Conservation (phyloP, 2,888 invertebrate genomes). For the Noctua fimbriata region DNA sequence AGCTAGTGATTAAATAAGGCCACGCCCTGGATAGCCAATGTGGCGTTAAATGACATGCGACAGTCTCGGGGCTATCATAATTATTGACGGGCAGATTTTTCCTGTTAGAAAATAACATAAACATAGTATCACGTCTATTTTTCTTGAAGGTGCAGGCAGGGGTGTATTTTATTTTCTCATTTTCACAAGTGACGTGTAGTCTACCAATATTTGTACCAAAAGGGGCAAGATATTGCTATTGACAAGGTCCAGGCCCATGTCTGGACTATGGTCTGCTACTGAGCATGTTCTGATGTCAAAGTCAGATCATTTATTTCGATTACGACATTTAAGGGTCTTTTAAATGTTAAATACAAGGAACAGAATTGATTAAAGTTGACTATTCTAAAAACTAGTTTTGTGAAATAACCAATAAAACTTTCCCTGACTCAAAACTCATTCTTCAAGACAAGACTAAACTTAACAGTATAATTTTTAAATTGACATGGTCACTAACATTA, state of each 20-base stretch:
- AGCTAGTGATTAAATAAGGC: constrained; percentile 43
- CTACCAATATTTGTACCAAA: background rate
- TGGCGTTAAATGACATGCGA: constrained; percentile 54
- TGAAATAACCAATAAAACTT: background rate
- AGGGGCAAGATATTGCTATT: background rate
- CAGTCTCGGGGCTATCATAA: constrained; percentile 32
- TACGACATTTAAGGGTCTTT: background rate
- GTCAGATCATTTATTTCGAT: background rate
- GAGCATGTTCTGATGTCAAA: background rate
- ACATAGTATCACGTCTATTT: background rate
- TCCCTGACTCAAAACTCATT: background rate
- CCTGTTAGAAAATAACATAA: constrained; percentile 13
- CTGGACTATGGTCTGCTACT: too few species aligned
- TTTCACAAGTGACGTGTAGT: background rate
- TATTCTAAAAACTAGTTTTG: background rate
- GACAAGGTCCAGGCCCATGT: background rate
- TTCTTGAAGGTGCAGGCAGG: background rate
- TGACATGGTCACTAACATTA: too few species aligned
- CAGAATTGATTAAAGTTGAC: too few species aligned
- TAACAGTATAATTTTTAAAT: too few species aligned
- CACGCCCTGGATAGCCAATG: constrained; percentile 57
- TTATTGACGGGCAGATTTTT: constrained; percentile 39
- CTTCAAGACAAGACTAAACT: background rate
- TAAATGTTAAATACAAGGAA: background rate
- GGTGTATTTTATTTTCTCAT: background rate